Base-by-base conservation (phyloP, 2,113 vertebrate genomes). In the Campylomormyrus numenius region DNA sequence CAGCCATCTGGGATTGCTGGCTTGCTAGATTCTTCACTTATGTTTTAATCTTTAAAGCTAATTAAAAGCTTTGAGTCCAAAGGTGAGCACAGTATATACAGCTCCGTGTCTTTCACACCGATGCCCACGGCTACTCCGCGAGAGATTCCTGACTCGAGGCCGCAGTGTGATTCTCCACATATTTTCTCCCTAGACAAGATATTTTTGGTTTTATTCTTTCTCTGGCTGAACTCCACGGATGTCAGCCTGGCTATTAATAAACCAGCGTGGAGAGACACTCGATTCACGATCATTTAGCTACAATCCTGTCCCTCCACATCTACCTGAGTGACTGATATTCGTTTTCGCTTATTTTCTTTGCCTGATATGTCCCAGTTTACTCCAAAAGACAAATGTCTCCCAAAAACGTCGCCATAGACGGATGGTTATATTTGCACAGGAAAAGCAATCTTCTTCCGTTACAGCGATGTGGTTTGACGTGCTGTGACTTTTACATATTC, bases 41-140 rank as follows among this genome's bases (percentile, higher is more conserved):
- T 74, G 24, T 53, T 48, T 35, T 42, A n/a, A 56, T 53, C 50
- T 56, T 56, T 84, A 89, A 89, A 62, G 74, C 52, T 89, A 89
- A 89, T 89, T 89, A 89, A 56, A 58, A 89, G 89, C 84, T 85
- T 85, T 62, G n/a, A 58, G 50, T 42, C 89, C 80, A 85, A 52
- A 85, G 89, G 89, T 89, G 42, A 45, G 15, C 85, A 58, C 77
- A 85, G 89, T 58, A 39, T 56, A 31, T 85, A n/a, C 77, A 85
- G 77, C 52, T 0, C 13, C 0, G 48, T 46, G 21, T 53, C 48
- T 56, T 27, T 87, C 27, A 58, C 10, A 5, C 2, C 11, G 35
- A 31, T 84, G 49, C 89, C 80, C 52, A 62, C n/a, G 10, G 77
- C 77, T 58, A 15, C 13, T 89, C 35, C 35, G 80, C 19, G 1